Conservation (phyloP, 2,113 vertebrate genomes). For the Ammospiza nelsoni region DNA sequence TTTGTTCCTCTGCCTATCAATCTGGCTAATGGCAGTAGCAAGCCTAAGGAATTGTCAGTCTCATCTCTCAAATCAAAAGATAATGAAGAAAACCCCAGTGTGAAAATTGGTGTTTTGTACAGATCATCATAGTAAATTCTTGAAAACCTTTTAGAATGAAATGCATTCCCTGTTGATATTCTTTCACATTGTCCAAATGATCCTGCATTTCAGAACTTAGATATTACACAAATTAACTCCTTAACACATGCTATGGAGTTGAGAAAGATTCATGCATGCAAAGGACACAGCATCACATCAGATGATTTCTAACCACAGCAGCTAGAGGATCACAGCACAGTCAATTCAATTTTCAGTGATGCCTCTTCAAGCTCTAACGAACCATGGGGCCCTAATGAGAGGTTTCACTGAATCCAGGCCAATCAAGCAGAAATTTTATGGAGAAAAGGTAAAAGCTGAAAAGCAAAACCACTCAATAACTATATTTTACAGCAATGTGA, state of each 20-base stretch:
- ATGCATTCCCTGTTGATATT: background rate
- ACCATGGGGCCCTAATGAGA: slow-evolving; percentile 75
- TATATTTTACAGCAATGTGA: slow-evolving; percentile 28
- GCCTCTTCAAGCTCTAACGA: slow-evolving; percentile 76
- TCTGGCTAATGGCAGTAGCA: background rate
- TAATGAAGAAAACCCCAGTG: background rate
- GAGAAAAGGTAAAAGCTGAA: slow-evolving; percentile 60
- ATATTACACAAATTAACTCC: slow-evolving; percentile 31
- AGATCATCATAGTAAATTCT: background rate
- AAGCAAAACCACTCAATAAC: slow-evolving; percentile 42
- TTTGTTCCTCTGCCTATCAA: background rate
- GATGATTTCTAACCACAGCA: slow-evolving; percentile 21
- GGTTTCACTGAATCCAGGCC: slow-evolving; percentile 70
- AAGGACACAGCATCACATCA: slow-evolving; percentile 26
- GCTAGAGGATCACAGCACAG: slow-evolving; percentile 48
- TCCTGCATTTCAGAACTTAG: background rate
- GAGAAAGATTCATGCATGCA: background rate
- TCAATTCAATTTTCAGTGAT: slow-evolving; percentile 73
- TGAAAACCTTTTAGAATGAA: background rate
- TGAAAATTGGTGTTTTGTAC: background rate
- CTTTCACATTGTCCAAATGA: background rate
- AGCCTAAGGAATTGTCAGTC: background rate
- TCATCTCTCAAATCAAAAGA: background rate
- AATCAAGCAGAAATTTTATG: slow-evolving; percentile 66
- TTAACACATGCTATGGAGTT: background rate